Conservation (phyloP, 2,888 invertebrate genomes). For the Sicus ferrugineus region DNA sequence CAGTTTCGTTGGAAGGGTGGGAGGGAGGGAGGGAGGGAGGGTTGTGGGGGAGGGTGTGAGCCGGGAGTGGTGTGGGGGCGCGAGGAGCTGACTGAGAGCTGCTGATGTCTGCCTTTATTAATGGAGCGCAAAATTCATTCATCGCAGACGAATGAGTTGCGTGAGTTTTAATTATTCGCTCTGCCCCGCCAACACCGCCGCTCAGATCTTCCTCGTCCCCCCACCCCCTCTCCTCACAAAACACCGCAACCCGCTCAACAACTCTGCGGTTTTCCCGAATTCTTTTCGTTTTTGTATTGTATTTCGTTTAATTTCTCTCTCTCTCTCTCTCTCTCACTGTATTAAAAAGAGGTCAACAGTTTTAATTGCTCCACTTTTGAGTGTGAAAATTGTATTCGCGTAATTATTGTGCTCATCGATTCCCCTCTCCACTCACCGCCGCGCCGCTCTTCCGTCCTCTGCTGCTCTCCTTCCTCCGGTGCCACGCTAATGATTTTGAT, state of each 20-base stretch:
- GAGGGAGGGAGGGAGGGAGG: not conserved
- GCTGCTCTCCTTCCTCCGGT: not conserved
- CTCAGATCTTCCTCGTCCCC: too few species aligned
- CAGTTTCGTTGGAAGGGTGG: conserved; percentile 4
- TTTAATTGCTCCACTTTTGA: conserved; percentile 15
- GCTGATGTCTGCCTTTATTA: not conserved
- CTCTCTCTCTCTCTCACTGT: too few species aligned
- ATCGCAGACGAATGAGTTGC: conserved; percentile 33
- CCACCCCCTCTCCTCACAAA: too few species aligned
- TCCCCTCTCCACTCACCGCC: conserved; percentile 27
- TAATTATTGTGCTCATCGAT: not conserved
- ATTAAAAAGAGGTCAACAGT: conserved; percentile 7
- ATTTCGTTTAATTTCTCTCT: too few species aligned
- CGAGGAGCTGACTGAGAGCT: conserved; percentile 1
- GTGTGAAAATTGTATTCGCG: not conserved
- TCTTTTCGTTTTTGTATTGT: not conserved
- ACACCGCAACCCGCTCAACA: too few species aligned
- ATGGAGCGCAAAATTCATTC: conserved; percentile 29
- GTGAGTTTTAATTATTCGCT: conserved; percentile 30
- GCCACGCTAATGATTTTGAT: conserved; percentile 54
- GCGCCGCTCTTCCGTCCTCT: conserved; percentile 40
- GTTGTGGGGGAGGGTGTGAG: too few species aligned
- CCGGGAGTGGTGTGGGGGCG: too few species aligned
- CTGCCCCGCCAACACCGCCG: not conserved
- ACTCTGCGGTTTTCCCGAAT: not conserved